Base-by-base conservation (phyloP, 2,113 vertebrate genomes). In the Delphinus delphis region DNA sequence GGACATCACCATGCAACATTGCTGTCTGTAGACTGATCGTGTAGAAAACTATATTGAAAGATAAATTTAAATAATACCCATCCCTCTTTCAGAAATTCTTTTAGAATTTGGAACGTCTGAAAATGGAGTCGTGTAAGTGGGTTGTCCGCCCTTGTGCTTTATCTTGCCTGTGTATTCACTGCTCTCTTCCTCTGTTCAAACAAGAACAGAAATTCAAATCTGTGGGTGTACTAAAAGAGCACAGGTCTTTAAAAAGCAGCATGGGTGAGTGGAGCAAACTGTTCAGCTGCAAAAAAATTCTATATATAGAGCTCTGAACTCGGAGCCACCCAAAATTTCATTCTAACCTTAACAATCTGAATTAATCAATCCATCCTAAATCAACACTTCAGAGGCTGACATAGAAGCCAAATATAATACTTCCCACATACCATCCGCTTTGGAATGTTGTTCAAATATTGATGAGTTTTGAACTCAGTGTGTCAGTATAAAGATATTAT, bases 361-460 rank as follows among this genome's bases (percentile, higher is more conserved):
- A 73, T 96, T 58, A 74, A 83, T 38, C 55, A 58, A 21, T 47
- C 79, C 38, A 8, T 67, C 58, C 83, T 36, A 76, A 93, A 63
- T 31, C 36, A 25, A 55, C 76, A 33, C 63, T 82, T 83, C 62
- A 2, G n/a, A 92, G n/a, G 70, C 63, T 55, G 87, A 60, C 68
- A 63, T 11, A 85, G 82, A 81, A 67, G 58, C 76, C 79, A 76
- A 53, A n/a, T 44, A 44, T 25, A 65, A 79, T 15, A 67, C 71
- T 84, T 77, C 88, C 50, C 21, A 71, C 68, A 38, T 26, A 63
- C 50, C 41, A 36, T 25, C 44, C 26, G 7, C 47, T 73, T 70
- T 38, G 31, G n/a, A 67, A 21, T 28, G 50, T 20, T 87, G 41
- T 87, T 97, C 88, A 68, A 91, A 90, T 90, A 90, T 74, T 77